Evolutionary conservation across 2,113 vertebrate species (phyloP), one percentile per base, ranked within the genome.

Genomic region (Lagopus leucura): DNA sequence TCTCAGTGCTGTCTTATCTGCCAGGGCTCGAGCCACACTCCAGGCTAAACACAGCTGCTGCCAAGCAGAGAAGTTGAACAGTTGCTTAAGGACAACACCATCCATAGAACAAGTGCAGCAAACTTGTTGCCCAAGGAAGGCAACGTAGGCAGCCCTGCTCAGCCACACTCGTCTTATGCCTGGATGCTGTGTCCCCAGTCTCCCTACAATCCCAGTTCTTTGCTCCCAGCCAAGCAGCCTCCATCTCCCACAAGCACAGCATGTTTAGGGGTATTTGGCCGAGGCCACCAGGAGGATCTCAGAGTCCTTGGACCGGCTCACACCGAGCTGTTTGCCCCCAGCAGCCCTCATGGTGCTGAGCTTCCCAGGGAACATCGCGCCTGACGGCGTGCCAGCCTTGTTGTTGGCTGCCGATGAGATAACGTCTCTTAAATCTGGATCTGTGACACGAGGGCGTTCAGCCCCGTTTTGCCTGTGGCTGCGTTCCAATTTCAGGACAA

Each of bases 401-500:
- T 32, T 94, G 96, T 71, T 71, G 86, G 2, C 96, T 72, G 5
- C 67, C 74, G 73, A 92, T 97, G 97, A 98, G 97, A 95, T 97
- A 95, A 97, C n/a, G 96, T 96, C 97, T 97, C 96, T 96, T 88
- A 88, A 94, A 89, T 95, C 94, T 78, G 94, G 74, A 96, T 90
- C 58, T 5, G 81, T 95, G 96, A 97, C 96, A 96, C 30, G 20
- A 93, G 76, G 57, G 45, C 13, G 22, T 93, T 70, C 94, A 93
- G 21, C 55, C 71, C 93, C 67, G 40, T 55, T 6, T 13, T 3
- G 45, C 88, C 45, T 3, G 72, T 7, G 87, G 73, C 89, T 32
- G 52, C 67, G 12, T 96, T 97, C 95, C 96, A 88, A 16, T 48
- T 77, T 30, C 61, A 92, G 95, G 97, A 97, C 89, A 94, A 88